A percentile compares a stretch with the other conserved stretches of the same genome.
phyloP scores from a whole-genome alignment of 2,888 invertebrate species.

The Synanthedon formicaeformis region DNA sequence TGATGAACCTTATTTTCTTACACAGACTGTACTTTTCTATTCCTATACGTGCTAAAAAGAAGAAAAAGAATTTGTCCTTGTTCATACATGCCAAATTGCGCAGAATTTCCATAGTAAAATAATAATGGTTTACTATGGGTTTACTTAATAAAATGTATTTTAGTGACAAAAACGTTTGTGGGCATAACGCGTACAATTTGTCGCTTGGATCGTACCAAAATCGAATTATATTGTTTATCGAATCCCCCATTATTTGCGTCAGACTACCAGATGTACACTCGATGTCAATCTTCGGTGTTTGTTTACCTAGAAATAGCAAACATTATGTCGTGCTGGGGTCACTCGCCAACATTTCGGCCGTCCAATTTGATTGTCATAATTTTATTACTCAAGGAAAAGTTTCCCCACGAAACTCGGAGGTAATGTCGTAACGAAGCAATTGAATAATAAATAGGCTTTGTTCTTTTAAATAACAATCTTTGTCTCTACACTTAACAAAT shows the following conservation, averaged over 20 bases:
- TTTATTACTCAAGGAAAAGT: constrained; percentile 25
- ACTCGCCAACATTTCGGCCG: constrained; percentile 44
- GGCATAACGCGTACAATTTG: constrained; percentile 36
- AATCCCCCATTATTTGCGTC: constrained; percentile 63
- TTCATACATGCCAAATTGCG: too few relatives aligned
- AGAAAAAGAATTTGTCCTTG: too few relatives aligned
- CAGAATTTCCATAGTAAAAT: too few relatives aligned
- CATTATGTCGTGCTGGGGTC: constrained; percentile 50
- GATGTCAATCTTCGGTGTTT: constrained; percentile 63
- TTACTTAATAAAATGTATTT: too few relatives aligned
- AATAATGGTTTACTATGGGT: too few relatives aligned
- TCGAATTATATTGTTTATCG: constrained; percentile 64
- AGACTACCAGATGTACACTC: constrained; percentile 65
- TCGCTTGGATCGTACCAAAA: constrained; percentile 40
- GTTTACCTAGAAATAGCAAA: constrained; percentile 67
- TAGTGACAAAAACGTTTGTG: neutral
- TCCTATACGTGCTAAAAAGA: too few relatives aligned
- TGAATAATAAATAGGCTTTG: neutral
- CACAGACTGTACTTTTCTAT: too few relatives aligned
- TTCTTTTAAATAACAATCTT: too few relatives aligned
- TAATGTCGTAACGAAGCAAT: constrained; percentile 17
- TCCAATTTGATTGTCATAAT: constrained; percentile 59
- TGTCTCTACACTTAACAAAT: too few relatives aligned
- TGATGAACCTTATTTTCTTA: too few relatives aligned
- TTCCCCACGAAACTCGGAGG: constrained; percentile 13